Conservation (phyloP, 2,797 vertebrate species). For the Trematomus bernacchii region DNA sequence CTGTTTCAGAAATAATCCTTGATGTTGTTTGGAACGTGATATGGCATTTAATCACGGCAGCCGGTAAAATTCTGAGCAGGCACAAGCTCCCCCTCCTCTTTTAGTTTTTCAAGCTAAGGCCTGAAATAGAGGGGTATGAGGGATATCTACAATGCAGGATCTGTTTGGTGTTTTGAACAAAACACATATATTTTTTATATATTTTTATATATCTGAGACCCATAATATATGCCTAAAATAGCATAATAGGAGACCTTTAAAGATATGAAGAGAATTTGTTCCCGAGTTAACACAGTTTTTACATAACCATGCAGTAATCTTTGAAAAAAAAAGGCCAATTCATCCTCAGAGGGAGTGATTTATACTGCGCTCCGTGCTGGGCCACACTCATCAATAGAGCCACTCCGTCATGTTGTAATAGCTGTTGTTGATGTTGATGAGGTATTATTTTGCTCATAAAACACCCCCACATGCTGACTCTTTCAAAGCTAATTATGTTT, state of each 20-base stretch:
- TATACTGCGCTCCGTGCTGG: conserved; percentile 36
- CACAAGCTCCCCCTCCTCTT: no score
- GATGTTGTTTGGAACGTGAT: no score
- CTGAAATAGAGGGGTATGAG: no score
- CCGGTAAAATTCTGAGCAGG: no score
- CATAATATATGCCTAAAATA: no score
- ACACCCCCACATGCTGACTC: conserved; percentile 68
- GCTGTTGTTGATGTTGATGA: conserved; percentile 67
- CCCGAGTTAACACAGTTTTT: conserved; percentile 24
- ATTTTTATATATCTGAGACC: no score
- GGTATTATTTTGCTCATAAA: conserved; percentile 71
- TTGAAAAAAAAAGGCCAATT: conserved; percentile 9
- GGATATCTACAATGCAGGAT: no score
- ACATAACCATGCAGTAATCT: conserved; percentile 12
- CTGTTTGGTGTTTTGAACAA: no score
- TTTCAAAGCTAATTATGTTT: conserved; percentile 74
- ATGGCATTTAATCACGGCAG: no score
- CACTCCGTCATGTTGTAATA: conserved; percentile 54
- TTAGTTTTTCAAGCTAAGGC: no score
- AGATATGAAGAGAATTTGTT: conserved; percentile 12
- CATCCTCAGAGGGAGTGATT: conserved; percentile 56
- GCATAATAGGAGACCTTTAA: neutral
- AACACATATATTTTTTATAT: no score
- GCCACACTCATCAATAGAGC: conserved; percentile 52
- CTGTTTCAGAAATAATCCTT: no score